Percentiles rank a stretch among this genome's conserved stretches.
Conservation (phyloP, 2,797 vertebrate species). For the Gambelia wislizenii region DNA sequence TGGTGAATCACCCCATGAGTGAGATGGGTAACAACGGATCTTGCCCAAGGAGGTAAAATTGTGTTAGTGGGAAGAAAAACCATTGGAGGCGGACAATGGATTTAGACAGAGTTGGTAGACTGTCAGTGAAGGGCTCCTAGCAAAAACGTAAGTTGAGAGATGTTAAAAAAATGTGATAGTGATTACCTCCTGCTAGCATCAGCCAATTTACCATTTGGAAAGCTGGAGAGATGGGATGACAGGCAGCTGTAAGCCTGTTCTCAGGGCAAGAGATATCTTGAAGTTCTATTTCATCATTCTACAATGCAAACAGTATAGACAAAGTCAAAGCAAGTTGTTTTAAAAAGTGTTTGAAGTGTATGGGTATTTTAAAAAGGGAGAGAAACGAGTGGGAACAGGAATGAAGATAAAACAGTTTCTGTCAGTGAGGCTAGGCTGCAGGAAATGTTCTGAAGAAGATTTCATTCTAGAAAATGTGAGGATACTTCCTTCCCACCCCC, state of each 20-base stretch:
- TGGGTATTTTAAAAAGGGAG: background rate
- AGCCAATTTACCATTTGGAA: constrained; percentile 34
- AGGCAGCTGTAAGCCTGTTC: background rate
- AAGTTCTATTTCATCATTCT: background rate
- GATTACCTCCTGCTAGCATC: constrained; percentile 33
- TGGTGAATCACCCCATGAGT: background rate
- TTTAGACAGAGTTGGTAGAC: background rate
- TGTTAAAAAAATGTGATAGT: background rate
- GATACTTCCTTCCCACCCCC: constrained; percentile 63
- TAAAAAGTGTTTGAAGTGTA: constrained; percentile 21
- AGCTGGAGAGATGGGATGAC: constrained; percentile 18
- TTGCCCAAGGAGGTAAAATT: background rate
- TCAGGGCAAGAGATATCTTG: background rate
- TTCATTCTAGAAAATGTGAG: constrained; percentile 51
- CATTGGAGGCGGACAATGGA: background rate
- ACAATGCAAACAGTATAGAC: fast-evolving
- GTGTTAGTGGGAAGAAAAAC: background rate
- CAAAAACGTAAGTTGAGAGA: background rate
- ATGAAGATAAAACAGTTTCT: background rate
- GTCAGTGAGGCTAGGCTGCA: background rate
- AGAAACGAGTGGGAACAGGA: constrained; percentile 38
- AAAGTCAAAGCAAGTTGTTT: background rate
- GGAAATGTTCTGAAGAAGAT: constrained; percentile 13
- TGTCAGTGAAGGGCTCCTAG: background rate
- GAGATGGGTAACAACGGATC: background rate